phyloP scores from a whole-genome alignment of 2,797 vertebrate genomes.

The Poeciliopsis paucimaculata region DNA sequence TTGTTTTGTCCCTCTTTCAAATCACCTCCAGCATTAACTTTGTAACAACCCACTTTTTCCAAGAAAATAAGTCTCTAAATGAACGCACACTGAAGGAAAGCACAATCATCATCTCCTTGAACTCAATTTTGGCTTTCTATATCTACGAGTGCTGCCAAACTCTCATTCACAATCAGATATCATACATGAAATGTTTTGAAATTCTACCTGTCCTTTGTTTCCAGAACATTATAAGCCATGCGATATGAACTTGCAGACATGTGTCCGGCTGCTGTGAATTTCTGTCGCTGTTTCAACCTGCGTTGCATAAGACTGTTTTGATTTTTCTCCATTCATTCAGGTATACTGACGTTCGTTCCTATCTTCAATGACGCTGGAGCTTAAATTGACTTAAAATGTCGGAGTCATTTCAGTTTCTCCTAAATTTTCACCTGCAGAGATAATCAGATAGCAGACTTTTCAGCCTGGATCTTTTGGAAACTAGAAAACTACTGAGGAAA shows the following conservation, averaged over 20 bases:
- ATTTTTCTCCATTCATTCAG: constrained; percentile 48
- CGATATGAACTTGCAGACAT: constrained; percentile 29
- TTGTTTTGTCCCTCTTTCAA: not conserved
- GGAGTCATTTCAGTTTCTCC: constrained; percentile 25
- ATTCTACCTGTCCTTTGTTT: constrained; percentile 49
- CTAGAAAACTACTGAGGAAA: constrained; percentile 37
- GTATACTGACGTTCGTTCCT: constrained; percentile 32
- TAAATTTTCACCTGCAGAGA: constrained; percentile 28
- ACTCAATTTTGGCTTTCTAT: constrained; percentile 12
- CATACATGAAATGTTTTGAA: constrained; percentile 52
- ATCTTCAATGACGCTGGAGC: constrained; percentile 53
- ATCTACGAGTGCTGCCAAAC: constrained; percentile 47
- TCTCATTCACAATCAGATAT: constrained; percentile 44
- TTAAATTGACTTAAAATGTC: constrained; percentile 28
- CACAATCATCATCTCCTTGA: constrained; percentile 29
- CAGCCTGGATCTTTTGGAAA: constrained; percentile 12
- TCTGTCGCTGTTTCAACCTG: constrained; percentile 49
- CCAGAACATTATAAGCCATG: constrained; percentile 41
- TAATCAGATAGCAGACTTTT: constrained; percentile 23
- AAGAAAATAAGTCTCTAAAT: not conserved
- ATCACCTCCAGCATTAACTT: not conserved
- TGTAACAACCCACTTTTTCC: not conserved
- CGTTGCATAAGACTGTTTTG: constrained; percentile 64
- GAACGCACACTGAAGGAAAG: constrained; percentile 24
- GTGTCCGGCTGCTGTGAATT: constrained; percentile 34